These are phyloP conservation scores for Dicrurus megarhynchus DNA, from an alignment of 2,113 vertebrate species.

Conservation along the genomic window DNA sequence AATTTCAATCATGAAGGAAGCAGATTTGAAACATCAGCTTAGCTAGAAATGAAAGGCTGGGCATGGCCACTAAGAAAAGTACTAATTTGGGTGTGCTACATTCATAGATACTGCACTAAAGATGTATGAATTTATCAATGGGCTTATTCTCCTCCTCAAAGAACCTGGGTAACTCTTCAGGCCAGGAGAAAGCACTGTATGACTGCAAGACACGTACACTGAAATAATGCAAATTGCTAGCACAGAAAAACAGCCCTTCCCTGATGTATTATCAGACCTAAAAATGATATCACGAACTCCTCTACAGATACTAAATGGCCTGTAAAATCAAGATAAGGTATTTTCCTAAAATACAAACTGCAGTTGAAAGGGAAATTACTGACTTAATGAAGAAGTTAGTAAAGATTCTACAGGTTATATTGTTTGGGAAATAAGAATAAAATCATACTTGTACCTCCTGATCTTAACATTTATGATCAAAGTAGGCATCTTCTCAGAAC, in stretches of 20 bases:
- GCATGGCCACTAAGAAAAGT: not conserved
- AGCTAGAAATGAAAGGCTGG: not conserved
- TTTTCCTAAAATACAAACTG: not conserved
- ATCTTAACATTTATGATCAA: not conserved
- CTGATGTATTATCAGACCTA: not conserved
- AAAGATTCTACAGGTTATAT: not conserved
- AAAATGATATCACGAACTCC: not conserved
- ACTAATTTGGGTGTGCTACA: not conserved
- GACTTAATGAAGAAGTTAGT: not conserved
- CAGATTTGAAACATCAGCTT: not conserved
- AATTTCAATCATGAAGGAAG: not conserved
- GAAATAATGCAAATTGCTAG: not conserved
- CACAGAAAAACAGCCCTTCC: not conserved
- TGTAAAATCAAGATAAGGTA: not conserved
- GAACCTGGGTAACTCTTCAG: not conserved
- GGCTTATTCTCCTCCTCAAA: not conserved
- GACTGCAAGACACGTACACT: fast-evolving
- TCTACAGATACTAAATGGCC: not conserved
- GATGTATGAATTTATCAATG: not conserved
- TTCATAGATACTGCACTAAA: not conserved
- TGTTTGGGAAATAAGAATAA: not conserved
- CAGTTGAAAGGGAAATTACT: not conserved
- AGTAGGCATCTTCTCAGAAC: not conserved
- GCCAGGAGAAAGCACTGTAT: not conserved
- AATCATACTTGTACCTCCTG: not conserved